Conservation (phyloP, 2,888 invertebrate genomes). For the Rhyacophila evoluta region DNA sequence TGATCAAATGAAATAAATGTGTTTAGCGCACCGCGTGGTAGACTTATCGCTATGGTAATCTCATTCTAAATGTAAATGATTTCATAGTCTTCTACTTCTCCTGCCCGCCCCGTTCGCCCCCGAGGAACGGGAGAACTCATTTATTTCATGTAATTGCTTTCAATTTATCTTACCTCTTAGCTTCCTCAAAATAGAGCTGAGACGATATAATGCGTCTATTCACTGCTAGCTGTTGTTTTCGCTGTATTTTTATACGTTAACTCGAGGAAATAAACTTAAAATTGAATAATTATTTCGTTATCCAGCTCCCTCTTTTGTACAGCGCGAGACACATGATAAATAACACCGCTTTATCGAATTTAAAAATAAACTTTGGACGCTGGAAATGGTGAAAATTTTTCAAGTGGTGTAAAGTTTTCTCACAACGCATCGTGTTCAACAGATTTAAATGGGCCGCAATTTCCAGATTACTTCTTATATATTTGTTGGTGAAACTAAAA, state of each 20-base stretch:
- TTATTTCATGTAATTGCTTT: slow-evolving; percentile 55
- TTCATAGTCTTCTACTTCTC: slow-evolving; percentile 38
- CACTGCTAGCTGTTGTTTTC: slow-evolving; percentile 46
- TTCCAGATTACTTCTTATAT: neutral
- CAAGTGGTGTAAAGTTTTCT: neutral
- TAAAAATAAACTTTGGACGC: slow-evolving; percentile 30
- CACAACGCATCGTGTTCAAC: neutral
- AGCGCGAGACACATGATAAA: slow-evolving; percentile 47
- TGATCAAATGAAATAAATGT: slow-evolving; percentile 39
- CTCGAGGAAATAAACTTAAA: slow-evolving; percentile 48
- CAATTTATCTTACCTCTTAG: slow-evolving; percentile 55
- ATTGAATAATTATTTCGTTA: slow-evolving; percentile 53
- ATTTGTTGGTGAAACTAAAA: neutral
- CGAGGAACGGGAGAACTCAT: slow-evolving; percentile 47
- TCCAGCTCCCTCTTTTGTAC: slow-evolving; percentile 39
- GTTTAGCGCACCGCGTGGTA: slow-evolving; percentile 40
- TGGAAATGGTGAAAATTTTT: slow-evolving; percentile 15
- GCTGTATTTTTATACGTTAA: slow-evolving; percentile 43
- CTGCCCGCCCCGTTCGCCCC: slow-evolving; percentile 29
- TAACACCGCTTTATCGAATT: slow-evolving; percentile 43
- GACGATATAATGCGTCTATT: slow-evolving; percentile 44
- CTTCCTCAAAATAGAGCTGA: slow-evolving; percentile 50
- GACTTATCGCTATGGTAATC: slow-evolving; percentile 46
- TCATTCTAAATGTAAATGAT: slow-evolving; percentile 54
- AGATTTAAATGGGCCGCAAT: neutral